Evolutionary conservation across 1,140 invertebrate species (phyloP), one percentile per base, ranked within the genome.

Genomic region (Sarcophaga peregrina): DNA sequence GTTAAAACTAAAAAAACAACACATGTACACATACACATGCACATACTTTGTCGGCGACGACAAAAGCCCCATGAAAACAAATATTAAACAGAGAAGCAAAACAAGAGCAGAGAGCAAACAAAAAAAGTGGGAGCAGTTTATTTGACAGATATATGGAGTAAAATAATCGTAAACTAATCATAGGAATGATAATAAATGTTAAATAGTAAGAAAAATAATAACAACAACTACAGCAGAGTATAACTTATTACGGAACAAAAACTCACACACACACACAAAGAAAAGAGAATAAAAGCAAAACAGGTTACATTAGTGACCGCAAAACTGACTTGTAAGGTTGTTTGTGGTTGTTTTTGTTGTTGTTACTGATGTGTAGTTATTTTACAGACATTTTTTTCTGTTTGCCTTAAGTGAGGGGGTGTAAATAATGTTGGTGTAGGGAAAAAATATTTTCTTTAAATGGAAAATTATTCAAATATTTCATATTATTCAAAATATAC

Each of bases 231-330:
- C 15, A 76, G 5, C 74, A 15, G 54, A 58, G 25, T 37, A 37
- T 37, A 37, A 72, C 10, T 25, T 17, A 72, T 72, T 17, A 72
- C 62, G 62, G 37, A 72, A 17, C 17, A 20, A 72, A 72, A 17
- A 72, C 62, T 3, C n/a, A 25, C 62, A 72, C 25, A 37, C 25
- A 37, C 25, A 37, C 25, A 37, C 25, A 37, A 37, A 37, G 1
- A 37, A 72, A 72, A 62, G 6, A 10, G 4, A 10, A 62, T 5
- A n/a, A 17, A 48, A n/a, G n/a, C n/a, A n/a, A 78, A 78, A 78
- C 75, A 78, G 75, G 75, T 78, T 78, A 78, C 75, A 78, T 52
- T 78, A 78, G 75, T 78, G 75, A 78, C 75, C 75, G 75, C 75
- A 78, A 78, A 78, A 78, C 47, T 25, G 46, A 50, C 17, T 78